Conservation (phyloP, 1,140 invertebrate genomes). For the Drosophila murphyi region DNA sequence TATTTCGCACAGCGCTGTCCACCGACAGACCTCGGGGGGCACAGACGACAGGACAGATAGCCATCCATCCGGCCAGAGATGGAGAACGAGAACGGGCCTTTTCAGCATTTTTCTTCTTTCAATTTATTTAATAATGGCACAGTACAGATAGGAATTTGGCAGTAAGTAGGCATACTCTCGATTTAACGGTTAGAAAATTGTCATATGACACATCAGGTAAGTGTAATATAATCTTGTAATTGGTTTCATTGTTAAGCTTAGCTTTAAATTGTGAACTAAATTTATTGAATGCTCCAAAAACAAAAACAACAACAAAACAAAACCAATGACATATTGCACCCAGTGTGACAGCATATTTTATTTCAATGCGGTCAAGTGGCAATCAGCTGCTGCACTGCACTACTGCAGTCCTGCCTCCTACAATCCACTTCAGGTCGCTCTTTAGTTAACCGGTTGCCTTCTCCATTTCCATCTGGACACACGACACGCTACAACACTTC, state of each 20-base stretch:
- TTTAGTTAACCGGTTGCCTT: slow-evolving; percentile 1
- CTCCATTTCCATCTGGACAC: slow-evolving; percentile 16
- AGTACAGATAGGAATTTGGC: neutral
- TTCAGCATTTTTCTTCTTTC: neutral
- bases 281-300: no score
- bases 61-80: slow-evolving; percentile 18
- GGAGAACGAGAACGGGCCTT: slow-evolving; percentile 1
- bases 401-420: neutral
- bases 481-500: slow-evolving; percentile 48
- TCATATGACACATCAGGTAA: no score
- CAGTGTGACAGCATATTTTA: neutral
- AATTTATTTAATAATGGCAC: neutral
- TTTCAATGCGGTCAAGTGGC: slow-evolving; percentile 4
- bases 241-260: no score
- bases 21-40: neutral
- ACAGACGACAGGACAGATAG: neutral
- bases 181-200: no score
- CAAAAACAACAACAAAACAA: no score
- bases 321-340: neutral
- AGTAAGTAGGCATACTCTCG: no score
- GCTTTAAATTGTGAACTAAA: no score
- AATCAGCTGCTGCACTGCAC: neutral
- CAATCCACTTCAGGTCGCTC: neutral
- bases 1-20: slow-evolving; percentile 45
- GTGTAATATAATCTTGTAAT: no score